Evolutionary conservation across 2,113 vertebrate genomes (phyloP), one percentile per base, ranked within the genome.

Genomic region (Polyodon spathula): DNA sequence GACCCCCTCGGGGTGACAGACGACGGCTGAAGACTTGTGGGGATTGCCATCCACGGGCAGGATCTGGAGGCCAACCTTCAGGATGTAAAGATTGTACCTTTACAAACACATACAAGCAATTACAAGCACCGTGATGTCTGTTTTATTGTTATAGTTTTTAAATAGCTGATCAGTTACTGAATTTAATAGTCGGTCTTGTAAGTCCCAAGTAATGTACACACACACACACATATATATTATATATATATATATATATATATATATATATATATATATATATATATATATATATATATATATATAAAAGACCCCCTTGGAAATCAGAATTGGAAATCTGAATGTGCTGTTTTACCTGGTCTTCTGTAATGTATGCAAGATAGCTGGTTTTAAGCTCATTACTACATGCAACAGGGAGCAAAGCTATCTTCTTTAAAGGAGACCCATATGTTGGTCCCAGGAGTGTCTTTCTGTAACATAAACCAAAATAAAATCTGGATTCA

Each of bases 11-110:
- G 93, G 86, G 69, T 98, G 94, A 78, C 93, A 93, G 14, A 93
- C 66, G 58, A 91, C 63, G 37, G 90, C 90, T 3, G 76, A 86
- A 6, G 91, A 93, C 71, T 86, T 97, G 74, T 90, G 88, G 1
- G 93, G 96, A 58, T 98, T 97, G 59, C 96, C 96, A 17, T 98
- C 96, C 0, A 93, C 38, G 1, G 95, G 96, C 40, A 98, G 75
- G 59, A 94, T 90, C 84, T 97, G 96, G 62, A 98, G 79, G 40
- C 95, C 96, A 56, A 98, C 81, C 96, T 98, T 46, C 6, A 46
- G 14, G 14, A 46, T 46, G 27, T 27, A 27, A 27, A 27, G 27
- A 27, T 3, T 27, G 4, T 51, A 60, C 39, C n/a, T 27, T 27
- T 27, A 27, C 27, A 27, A 27, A 27, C 27, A 27, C 27, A 27